Evolutionary conservation across 2,113 vertebrate genomes (phyloP).

Genomic region (Candoia aspera): DNA sequence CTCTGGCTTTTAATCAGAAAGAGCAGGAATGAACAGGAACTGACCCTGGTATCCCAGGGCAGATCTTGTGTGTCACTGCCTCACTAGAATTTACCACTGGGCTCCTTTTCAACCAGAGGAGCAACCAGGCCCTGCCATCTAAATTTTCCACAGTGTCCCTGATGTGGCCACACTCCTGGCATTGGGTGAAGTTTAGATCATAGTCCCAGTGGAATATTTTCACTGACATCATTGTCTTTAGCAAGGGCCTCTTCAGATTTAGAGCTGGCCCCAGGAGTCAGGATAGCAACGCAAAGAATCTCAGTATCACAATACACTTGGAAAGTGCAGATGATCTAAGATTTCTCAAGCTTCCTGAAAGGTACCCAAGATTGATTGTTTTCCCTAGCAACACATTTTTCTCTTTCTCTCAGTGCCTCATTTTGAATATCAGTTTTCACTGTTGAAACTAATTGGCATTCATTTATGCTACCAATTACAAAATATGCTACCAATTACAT

Average conservation of each 20-base stretch:
- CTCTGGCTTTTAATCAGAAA: neutral
- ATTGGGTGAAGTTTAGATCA: neutral
- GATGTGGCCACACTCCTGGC: neutral
- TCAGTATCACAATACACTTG: neutral
- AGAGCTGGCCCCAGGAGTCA: neutral
- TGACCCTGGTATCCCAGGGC: neutral
- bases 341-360: neutral
- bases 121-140: neutral
- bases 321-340: neutral
- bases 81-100: neutral
- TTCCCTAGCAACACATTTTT: neutral
- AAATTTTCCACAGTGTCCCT: neutral
- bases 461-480: no score
- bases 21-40: neutral
- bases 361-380: neutral
- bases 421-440: neutral
- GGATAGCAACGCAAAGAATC: neutral
- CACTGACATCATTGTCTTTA: neutral
- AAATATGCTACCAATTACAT: neutral
- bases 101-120: neutral
- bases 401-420: neutral
- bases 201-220: neutral
- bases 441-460: neutral
- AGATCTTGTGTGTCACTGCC: neutral
- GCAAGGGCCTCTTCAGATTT: neutral